Evolutionary conservation across 2,113 vertebrate genomes (phyloP).

Genomic region (Jacana jacana): DNA sequence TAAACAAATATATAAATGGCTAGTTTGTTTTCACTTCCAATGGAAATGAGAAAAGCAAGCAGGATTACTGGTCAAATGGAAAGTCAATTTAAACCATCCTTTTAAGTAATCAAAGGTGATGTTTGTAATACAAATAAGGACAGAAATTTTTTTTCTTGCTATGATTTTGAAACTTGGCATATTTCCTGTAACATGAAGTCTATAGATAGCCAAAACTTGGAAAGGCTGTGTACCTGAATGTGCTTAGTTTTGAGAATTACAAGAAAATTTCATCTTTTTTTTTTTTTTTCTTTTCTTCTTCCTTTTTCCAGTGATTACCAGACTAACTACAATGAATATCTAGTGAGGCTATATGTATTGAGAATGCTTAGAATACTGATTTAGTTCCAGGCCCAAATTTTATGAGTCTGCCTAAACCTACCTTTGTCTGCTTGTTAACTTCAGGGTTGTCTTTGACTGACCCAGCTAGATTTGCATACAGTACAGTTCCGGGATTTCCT

Average conservation of each 20-base stretch:
- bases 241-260: neutral
- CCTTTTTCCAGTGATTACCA: neutral
- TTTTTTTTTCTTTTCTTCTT: neutral
- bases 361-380: neutral
- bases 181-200: neutral
- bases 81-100: neutral
- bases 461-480: neutral
- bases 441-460: neutral
- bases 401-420: neutral
- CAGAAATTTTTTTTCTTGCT: neutral
- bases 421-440: neutral
- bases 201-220: neutral
- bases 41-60: slow-evolving; percentile 9
- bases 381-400: neutral
- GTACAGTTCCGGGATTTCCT: neutral
- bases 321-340: neutral
- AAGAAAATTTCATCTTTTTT: neutral
- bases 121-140: neutral
- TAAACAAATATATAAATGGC: neutral
- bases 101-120: neutral
- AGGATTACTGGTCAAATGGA: neutral
- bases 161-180: neutral
- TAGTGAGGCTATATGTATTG: neutral
- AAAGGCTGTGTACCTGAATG: neutral
- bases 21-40: slow-evolving; percentile 23